phyloP scores from a whole-genome alignment of 2,888 invertebrate species.

The Miltochrista miniata region DNA sequence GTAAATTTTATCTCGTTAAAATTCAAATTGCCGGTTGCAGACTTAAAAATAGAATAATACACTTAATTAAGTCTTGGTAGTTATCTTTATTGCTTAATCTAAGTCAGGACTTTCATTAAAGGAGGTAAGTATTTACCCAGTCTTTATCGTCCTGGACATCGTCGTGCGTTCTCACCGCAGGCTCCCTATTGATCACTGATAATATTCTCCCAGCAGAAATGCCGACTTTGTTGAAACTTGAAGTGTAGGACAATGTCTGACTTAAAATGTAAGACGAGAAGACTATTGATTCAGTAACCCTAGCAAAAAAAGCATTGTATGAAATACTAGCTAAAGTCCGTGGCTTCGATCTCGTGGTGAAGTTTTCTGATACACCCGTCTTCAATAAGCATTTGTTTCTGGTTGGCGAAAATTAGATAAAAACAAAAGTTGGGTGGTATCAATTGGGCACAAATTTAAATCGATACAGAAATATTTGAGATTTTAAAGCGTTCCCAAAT shows the following conservation, averaged over 20 bases:
- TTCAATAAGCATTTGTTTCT: too few relatives aligned
- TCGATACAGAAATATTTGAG: too few relatives aligned
- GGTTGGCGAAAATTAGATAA: too few relatives aligned
- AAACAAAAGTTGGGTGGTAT: too few relatives aligned
- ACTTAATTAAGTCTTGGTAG: too few relatives aligned
- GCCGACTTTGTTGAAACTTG: slow-evolving; percentile 88
- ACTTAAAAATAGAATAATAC: slow-evolving; percentile 52
- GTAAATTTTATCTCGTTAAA: slow-evolving; percentile 88
- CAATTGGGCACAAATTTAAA: too few relatives aligned
- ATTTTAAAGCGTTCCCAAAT: too few relatives aligned
- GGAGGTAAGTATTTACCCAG: slow-evolving; percentile 55
- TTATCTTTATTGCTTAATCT: too few relatives aligned
- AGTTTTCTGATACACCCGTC: too few relatives aligned
- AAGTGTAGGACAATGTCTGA: slow-evolving; percentile 89
- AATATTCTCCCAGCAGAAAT: slow-evolving; percentile 62
- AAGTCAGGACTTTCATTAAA: too few relatives aligned
- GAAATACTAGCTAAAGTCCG: too few relatives aligned
- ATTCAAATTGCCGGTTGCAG: slow-evolving; percentile 86
- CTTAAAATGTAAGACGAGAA: slow-evolving; percentile 91
- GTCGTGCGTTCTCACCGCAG: slow-evolving; percentile 56
- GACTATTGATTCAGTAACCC: slow-evolving; percentile 88
- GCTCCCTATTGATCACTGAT: slow-evolving; percentile 55
- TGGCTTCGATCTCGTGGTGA: too few relatives aligned
- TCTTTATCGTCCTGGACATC: slow-evolving; percentile 56
- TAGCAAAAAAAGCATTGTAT: slow-evolving; percentile 46